Evolutionary conservation across 2,113 vertebrate genomes (phyloP).

Genomic region (Oryzias javanicus): DNA sequence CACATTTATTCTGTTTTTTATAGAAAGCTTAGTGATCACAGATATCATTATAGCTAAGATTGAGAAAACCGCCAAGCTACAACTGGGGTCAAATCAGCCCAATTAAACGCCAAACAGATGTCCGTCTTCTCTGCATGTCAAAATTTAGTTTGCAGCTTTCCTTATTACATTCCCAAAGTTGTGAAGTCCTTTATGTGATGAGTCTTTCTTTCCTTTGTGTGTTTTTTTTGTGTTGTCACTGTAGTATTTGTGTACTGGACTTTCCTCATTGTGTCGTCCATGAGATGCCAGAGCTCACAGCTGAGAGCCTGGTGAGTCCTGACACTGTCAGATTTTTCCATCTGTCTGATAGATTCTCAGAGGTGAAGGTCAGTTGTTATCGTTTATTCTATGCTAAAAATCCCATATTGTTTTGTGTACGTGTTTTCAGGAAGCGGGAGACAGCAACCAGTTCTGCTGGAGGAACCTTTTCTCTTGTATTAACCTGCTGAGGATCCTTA

Average conservation of each 20-base stretch:
- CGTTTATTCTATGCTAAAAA: too few relatives aligned
- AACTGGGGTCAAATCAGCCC: too few relatives aligned
- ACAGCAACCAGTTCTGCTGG: slow-evolving; percentile 96
- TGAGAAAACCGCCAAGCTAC: too few relatives aligned
- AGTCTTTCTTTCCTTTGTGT: not conserved
- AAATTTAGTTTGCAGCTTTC: too few relatives aligned
- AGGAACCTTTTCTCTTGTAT: slow-evolving; percentile 97
- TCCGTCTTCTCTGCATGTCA: too few relatives aligned
- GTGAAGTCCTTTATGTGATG: not conserved
- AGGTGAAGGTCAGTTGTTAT: too few relatives aligned
- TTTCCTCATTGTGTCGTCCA: slow-evolving; percentile 88
- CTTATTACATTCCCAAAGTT: not conserved
- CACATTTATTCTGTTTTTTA: too few relatives aligned
- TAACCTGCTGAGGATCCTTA: slow-evolving; percentile 90
- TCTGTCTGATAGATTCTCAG: too few relatives aligned
- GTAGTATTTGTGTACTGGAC: slow-evolving; percentile 91
- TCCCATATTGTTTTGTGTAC: too few relatives aligned
- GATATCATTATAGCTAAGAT: too few relatives aligned
- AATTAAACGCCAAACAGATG: too few relatives aligned
- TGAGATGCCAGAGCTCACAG: slow-evolving; percentile 92
- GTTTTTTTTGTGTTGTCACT: slow-evolving; percentile 4
- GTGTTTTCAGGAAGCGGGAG: slow-evolving; percentile 86
- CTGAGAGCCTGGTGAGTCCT: slow-evolving; percentile 90
- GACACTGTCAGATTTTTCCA: not conserved
- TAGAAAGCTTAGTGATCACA: too few relatives aligned